Evolutionary conservation across 1,140 invertebrate species (phyloP), one percentile per base, ranked within the genome.

Genomic region (Maconellicoccus hirsutus): DNA sequence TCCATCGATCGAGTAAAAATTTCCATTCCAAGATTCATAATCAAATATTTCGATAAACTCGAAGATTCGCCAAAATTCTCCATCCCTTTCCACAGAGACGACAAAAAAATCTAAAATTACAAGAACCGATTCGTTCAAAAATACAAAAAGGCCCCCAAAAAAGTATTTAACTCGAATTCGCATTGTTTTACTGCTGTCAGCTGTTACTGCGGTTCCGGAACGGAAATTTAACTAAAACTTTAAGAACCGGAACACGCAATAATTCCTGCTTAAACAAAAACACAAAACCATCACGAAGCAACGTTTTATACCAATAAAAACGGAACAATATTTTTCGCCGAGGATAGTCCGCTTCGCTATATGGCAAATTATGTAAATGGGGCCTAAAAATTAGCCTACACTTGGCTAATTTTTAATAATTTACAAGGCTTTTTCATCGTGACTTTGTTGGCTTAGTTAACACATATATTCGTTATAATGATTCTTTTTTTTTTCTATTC

Each of bases 151-250:
- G n/a, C n/a, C n/a, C n/a, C n/a, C n/a, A n/a, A 33, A 33, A 12
- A 3, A 33, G 29, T 33, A 16, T 16, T 52, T 52, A 52, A 52
- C 42, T 52, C 42, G 42, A 16, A 4, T 8, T 52, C 42, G 42
- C 42, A 52, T 52, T 52, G 42, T 52, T 52, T 52, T 52, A 52
- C 42, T 52, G 42, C 42, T 52, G 42, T 52, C 42, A 52, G 42
- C 42, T 52, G 42, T 52, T 52, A 52, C 42, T 52, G 42, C 42
- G 42, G 42, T 52, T 52, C 42, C 42, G 42, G 42, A 52, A 52
- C 42, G 42, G 42, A 52, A 52, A 52, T 52, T 52, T 52, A 52
- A 52, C 42, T 52, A 52, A 52, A 52, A 52, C 42, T 52, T 52
- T 19, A 52, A 52, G 42, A 52, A 52, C 42, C 42, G 42, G 42